Conservation (phyloP, 1,140 invertebrate species). For the Anadara kagoshimensis region DNA sequence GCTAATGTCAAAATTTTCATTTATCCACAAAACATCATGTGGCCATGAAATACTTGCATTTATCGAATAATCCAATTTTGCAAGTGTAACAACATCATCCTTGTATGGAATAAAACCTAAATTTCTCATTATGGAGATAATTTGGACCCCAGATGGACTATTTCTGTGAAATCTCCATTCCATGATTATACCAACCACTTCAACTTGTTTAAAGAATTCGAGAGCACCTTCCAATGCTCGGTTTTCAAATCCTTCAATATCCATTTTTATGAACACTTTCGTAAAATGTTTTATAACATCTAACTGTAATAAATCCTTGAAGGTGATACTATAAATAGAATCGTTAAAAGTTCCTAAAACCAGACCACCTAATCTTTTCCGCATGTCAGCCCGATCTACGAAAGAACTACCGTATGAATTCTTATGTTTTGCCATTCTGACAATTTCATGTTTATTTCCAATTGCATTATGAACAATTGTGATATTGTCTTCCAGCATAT, state of each 20-base stretch:
- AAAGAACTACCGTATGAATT: slow-evolving; percentile 1
- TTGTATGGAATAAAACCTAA: slow-evolving; percentile 17
- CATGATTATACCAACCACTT: slow-evolving; percentile 10
- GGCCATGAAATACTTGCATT: no score
- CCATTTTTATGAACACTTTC: slow-evolving; percentile 16
- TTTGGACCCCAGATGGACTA: slow-evolving; percentile 7
- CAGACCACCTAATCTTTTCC: no score
- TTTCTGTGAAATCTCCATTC: slow-evolving; percentile 28
- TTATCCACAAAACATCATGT: no score
- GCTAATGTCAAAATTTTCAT: no score
- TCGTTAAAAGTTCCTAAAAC: no score
- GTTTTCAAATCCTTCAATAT: slow-evolving; percentile 17
- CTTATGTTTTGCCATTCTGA: neutral
- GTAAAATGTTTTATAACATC: neutral
- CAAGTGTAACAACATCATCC: no score
- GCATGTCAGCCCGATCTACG: neutral
- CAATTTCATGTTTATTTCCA: neutral
- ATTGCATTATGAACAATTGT: slow-evolving; percentile 13
- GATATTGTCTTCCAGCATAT: neutral
- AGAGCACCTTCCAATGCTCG: neutral
- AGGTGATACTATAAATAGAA: no score
- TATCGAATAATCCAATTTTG: no score
- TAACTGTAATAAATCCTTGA: neutral
- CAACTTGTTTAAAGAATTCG: neutral
- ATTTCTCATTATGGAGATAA: slow-evolving; percentile 24